Conservation (phyloP, 2,888 invertebrate genomes). For the Timema cristinae region DNA sequence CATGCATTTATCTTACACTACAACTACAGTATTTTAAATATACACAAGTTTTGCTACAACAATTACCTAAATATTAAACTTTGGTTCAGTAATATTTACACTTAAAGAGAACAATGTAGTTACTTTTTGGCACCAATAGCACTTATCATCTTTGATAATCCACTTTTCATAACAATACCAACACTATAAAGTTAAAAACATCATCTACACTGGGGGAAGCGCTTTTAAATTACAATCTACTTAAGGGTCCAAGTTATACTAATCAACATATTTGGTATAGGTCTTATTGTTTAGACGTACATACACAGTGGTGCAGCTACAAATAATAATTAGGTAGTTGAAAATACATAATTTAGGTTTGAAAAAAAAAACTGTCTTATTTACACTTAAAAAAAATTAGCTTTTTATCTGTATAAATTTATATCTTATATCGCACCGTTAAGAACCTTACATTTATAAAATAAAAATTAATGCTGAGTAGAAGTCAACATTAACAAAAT, state of each 20-base stretch:
- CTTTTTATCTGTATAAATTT: too few relatives aligned
- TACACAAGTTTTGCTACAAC: background rate
- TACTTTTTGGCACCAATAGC: conserved; percentile 12
- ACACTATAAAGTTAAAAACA: conserved; percentile 6
- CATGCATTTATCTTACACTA: conserved; percentile 4
- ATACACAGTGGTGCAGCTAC: too few relatives aligned
- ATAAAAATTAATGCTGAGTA: too few relatives aligned
- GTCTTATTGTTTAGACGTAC: background rate
- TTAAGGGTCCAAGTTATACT: background rate
- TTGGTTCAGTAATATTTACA: conserved; percentile 13
- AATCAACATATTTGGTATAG: conserved; percentile 4
- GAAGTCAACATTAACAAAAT: too few relatives aligned
- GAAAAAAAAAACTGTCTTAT: too few relatives aligned
- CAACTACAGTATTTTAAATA: background rate
- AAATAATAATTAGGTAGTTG: too few relatives aligned
- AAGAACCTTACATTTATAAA: too few relatives aligned
- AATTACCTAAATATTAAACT: conserved; percentile 14
- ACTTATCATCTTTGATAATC: background rate
- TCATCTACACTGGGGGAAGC: conserved; percentile 10
- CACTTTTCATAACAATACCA: conserved; percentile 11
- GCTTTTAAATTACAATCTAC: conserved; percentile 9
- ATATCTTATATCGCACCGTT: too few relatives aligned
- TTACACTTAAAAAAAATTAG: too few relatives aligned
- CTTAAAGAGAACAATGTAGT: background rate
- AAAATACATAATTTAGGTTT: too few relatives aligned